Conservation (phyloP, 2,888 invertebrate genomes). For the Glaucopsyche alexis region DNA sequence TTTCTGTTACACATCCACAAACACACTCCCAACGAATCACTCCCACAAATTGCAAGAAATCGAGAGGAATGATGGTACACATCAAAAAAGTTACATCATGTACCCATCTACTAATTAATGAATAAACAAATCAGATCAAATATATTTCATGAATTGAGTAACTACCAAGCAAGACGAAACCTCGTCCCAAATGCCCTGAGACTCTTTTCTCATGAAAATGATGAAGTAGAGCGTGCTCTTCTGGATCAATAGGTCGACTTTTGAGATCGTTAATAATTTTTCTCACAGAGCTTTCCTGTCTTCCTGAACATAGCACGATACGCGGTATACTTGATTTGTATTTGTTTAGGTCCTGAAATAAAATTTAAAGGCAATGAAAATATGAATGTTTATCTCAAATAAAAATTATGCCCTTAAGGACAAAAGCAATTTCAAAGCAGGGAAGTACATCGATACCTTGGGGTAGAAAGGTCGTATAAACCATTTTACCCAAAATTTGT, state of each 20-base stretch:
- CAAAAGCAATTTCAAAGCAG: too few relatives aligned
- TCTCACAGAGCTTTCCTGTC: conserved; percentile 70
- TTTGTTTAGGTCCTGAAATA: conserved; percentile 47
- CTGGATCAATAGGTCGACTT: conserved; percentile 61
- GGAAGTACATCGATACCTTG: too few relatives aligned
- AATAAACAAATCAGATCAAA: neutral
- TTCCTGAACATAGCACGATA: conserved; percentile 77
- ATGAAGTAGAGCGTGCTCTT: conserved; percentile 72
- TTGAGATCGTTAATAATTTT: conserved; percentile 56
- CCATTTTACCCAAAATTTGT: too few relatives aligned
- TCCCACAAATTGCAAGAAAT: too few relatives aligned
- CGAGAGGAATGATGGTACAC: too few relatives aligned
- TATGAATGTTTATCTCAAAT: too few relatives aligned
- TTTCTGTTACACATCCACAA: too few relatives aligned
- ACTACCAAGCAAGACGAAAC: conserved; percentile 76
- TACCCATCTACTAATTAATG: neutral
- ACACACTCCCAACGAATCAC: too few relatives aligned
- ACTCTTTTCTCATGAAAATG: conserved; percentile 70
- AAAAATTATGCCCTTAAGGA: too few relatives aligned
- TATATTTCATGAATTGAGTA: neutral
- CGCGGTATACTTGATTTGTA: conserved; percentile 60
- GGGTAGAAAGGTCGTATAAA: too few relatives aligned
- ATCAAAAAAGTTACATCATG: neutral
- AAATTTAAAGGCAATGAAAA: too few relatives aligned
- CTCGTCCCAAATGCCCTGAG: conserved; percentile 82